A percentile compares a stretch with the other conserved stretches of the same genome.
These are phyloP conservation scores for Macrosteles quadrilineatus DNA, from an alignment of 1,140 invertebrate genomes.

Conservation along the genomic window DNA sequence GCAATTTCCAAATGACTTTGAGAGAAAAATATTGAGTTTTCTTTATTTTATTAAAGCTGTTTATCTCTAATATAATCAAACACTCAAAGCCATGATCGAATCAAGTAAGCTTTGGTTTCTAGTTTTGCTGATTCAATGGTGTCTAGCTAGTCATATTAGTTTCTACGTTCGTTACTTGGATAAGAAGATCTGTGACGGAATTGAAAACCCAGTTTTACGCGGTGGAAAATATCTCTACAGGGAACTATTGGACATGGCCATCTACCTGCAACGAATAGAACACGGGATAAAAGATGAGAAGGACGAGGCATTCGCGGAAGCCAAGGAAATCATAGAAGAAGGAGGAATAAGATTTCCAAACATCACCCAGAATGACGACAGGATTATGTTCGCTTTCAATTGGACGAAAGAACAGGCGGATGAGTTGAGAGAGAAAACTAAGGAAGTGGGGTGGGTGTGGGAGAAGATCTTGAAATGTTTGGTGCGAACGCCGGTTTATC, in stretches of 20 bases:
- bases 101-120: neutral
- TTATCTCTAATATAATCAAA: no score
- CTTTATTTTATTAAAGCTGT: no score
- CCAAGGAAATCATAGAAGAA: neutral
- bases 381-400: neutral
- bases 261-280: neutral
- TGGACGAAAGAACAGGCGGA: neutral
- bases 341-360: neutral
- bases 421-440: neutral
- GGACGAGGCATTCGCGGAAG: neutral
- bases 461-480: neutral
- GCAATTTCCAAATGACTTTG: no score
- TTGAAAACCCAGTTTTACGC: neutral
- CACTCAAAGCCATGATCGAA: no score
- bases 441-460: neutral
- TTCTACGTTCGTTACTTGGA: neutral
- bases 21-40: no score
- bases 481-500: neutral
- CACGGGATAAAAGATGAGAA: neutral
- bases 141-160: neutral
- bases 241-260: neutral
- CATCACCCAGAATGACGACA: neutral
- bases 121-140: neutral
- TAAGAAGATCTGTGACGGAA: neutral
- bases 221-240: slow-evolving; percentile 1